phyloP scores from a whole-genome alignment of 2,888 invertebrate species.

The Lasioglossum oenotherae region DNA sequence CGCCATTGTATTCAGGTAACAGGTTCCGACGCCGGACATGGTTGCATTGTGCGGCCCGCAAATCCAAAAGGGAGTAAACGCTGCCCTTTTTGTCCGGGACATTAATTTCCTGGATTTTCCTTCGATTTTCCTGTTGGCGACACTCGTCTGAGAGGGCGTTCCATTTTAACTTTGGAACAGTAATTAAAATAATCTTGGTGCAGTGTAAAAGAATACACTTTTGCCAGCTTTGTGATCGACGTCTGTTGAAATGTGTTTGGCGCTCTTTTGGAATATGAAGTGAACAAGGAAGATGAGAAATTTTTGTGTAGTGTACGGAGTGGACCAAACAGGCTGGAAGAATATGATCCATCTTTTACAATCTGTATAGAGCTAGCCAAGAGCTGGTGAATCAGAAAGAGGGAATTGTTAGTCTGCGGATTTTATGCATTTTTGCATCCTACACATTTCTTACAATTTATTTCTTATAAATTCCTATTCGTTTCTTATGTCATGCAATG shows the following conservation, averaged over 20 bases:
- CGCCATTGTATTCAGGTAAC: constrained; percentile 44
- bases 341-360: neutral
- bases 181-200: neutral
- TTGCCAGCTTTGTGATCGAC: neutral
- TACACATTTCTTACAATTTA: no score
- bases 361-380: no score
- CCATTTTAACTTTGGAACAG: neutral
- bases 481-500: neutral
- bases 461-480: no score
- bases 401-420: no score
- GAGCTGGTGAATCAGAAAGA: no score
- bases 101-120: neutral
- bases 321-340: neutral
- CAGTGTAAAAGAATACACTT: neutral
- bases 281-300: neutral
- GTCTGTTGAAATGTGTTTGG: neutral
- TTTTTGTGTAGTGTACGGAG: neutral
- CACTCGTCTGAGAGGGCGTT: neutral
- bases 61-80: constrained; percentile 32
- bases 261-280: neutral
- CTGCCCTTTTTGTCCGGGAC: neutral
- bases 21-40: constrained; percentile 21
- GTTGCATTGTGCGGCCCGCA: constrained; percentile 31
- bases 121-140: neutral
- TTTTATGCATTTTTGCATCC: no score